Base-by-base conservation (phyloP, 2,888 invertebrate species). In the Acleris literana region DNA sequence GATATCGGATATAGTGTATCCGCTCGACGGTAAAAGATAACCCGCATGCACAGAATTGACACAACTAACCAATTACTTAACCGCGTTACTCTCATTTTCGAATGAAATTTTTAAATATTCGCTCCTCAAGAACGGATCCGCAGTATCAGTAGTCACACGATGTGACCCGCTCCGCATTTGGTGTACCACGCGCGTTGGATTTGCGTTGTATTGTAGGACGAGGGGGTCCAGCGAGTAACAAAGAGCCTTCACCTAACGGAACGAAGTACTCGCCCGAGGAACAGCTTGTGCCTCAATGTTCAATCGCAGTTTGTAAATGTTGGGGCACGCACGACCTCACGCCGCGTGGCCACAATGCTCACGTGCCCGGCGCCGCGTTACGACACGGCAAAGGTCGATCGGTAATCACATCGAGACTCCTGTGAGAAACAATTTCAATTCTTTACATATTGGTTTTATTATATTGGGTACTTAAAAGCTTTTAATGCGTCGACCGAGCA, bases 401-500 rank as follows among this genome's bases (percentile, higher is more conserved):
- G 79, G 72, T 77, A 73, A 80, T 79, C 80, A 79, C 72, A 80
- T 76, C 75, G 78, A 80, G 78, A 76, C 72, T 76, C 72, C 71
- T 74, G 74, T 79, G 79, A 78, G 78, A 80, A 78, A 85, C 82
- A 82, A 84, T 85, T 82, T 80, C 77, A 77, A 75, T 74, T 73
- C 74, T 74, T 87, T 87, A 82, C 78, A 80, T 85, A 81, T 83
- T 84, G 82, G 69, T 71, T 72, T 39, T 71, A 72, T 73, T 74
- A 71, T 73, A 73, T 71, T 71, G 53, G 76, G 78, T 74, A 72
- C 73, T 78, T 72, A 79, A 83, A 87, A 87, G 86, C 87, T 89
- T 86, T 88, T 89, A 89, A 86, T 82, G 78, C 77, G 85, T 85
- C 85, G 87, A 81, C 82, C 79, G 79, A 76, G 84, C 82, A 84